phyloP scores from a whole-genome alignment of 1,140 invertebrate species.

The Heliconius congener region DNA sequence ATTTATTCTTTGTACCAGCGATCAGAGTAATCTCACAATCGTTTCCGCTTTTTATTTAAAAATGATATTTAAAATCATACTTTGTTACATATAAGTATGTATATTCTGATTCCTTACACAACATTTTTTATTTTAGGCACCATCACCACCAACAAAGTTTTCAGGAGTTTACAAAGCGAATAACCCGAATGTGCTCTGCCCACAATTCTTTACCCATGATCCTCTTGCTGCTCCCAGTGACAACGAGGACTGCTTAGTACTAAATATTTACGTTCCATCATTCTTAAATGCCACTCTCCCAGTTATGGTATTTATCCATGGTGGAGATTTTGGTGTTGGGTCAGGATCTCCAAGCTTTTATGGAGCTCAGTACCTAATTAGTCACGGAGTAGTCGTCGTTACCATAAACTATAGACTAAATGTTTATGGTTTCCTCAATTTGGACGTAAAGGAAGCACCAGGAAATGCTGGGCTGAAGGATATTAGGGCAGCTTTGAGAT shows the following conservation, averaged over 20 bases:
- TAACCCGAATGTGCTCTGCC: slow-evolving; percentile 57
- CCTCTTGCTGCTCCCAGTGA: slow-evolving; percentile 63
- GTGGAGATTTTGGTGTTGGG: slow-evolving; percentile 83
- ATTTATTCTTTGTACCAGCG: too few species aligned
- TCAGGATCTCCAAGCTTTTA: slow-evolving; percentile 78
- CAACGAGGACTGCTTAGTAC: slow-evolving; percentile 83
- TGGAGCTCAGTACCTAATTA: slow-evolving; percentile 80
- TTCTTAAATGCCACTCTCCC: slow-evolving; percentile 67
- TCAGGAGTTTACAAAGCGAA: slow-evolving; percentile 65
- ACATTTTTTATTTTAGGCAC: slow-evolving; percentile 56
- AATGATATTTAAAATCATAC: too few species aligned
- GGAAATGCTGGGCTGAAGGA: slow-evolving; percentile 79
- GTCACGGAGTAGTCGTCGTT: slow-evolving; percentile 81
- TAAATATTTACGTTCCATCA: slow-evolving; percentile 83
- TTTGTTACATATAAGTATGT: too few species aligned
- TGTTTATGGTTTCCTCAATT: slow-evolving; percentile 85
- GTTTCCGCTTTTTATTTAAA: too few species aligned
- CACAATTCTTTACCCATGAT: slow-evolving; percentile 65
- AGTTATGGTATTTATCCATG: slow-evolving; percentile 85
- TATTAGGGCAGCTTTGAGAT: slow-evolving; percentile 84
- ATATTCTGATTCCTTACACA: background rate
- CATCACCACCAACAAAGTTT: slow-evolving; percentile 55
- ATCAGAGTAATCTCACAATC: too few species aligned
- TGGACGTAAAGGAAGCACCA: slow-evolving; percentile 79
- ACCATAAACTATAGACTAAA: slow-evolving; percentile 83